Evolutionary conservation across 1,140 invertebrate genomes (phyloP), one percentile per base, ranked within the genome.

Genomic region (Mactra quadrangularis): DNA sequence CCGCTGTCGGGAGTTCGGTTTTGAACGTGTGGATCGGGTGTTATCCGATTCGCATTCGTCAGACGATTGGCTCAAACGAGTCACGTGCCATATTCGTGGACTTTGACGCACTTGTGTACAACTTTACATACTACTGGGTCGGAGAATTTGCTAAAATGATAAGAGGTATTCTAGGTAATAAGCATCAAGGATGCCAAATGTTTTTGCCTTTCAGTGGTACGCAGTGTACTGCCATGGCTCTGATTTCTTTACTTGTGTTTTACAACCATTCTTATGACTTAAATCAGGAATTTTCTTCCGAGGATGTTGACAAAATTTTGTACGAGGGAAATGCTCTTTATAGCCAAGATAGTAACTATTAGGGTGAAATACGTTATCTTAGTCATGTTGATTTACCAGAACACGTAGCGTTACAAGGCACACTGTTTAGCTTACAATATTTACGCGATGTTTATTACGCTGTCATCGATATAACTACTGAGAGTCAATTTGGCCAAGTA

Each of bases 211-310:
- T 27, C 31, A 55, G 3, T 25, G 70, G 70, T 29, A 72, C 55
- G 70, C 70, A 72, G 55, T 72, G 70, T 57, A 72, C 70, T 33
- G 70, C 70, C 1, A 55, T 72, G 13, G 70, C 70, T 3, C 15
- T 72, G 2, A 35, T 47, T 35, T 22, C 52, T 11, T 55, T 52
- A 25, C 19, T 53, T 19, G 45, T 27, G 15, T 53, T 71, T 47
- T 71, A 31, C 31, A n/a, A 19, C 29, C 19, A 13, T 19, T 6
- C 6, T 15, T n/a, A 66, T 41, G 11, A 17, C 33, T 33, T 25
- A 50, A 15, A 27, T 50, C 38, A 3, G 25, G 1, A 17, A 4
- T 70, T 71, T 29, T 27, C 17, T 3, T 33, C 68, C 15, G 6
- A 41, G 7, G 45, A 52, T 31, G 17, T 71, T 71, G 47, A 71